Base-by-base conservation (phyloP, 2,113 vertebrate species). In the Galeopterus variegatus region DNA sequence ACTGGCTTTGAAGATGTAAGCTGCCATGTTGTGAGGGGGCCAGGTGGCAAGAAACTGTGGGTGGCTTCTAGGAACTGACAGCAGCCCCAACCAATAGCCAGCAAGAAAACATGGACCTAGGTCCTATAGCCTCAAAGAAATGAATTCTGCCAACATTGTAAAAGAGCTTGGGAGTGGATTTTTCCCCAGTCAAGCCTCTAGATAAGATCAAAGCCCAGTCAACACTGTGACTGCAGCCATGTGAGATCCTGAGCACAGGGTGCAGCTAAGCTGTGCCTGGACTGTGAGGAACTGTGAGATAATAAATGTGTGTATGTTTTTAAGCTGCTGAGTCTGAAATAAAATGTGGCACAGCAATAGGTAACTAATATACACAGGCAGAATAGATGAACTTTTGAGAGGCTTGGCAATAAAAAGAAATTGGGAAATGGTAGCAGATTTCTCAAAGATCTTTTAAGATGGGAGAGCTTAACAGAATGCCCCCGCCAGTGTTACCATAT, bases 401-500 rank as follows among this genome's bases (percentile, higher is more conserved):
- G 2, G 26, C 33, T 62, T 84, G 24, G 41, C 73, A 82, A 82
- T 82, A 60, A 79, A 64, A 80, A 93, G 28, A 88, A 94, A 54
- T 45, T 23, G 73, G 64, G 58, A 89, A 67, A 60, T 10, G 6
- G 33, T 28, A 88, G 52, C 28, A 48, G 75, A 62, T 26, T 73
- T 80, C 80, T 84, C 41, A 89, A 67, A 97, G 41, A 33, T 33
- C 41, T 88, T 91, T 91, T 33, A 88, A 88, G 21, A 90, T 21
- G 65, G 48, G 3, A 69, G 45, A 33, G 69, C 18, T 58, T 76
- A 45, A 15, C 41, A 84, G 50, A 79, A 80, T 14, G 14, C 26
- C 26, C 50, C 60, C 77, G 28, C 10, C 10, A 58, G 17, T 31
- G 15, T 65, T 85, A 33, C 28, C 76, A 62, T 12, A 54, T 13